Base-by-base conservation (phyloP, 2,888 invertebrate genomes). In the Portevinia maculata region DNA sequence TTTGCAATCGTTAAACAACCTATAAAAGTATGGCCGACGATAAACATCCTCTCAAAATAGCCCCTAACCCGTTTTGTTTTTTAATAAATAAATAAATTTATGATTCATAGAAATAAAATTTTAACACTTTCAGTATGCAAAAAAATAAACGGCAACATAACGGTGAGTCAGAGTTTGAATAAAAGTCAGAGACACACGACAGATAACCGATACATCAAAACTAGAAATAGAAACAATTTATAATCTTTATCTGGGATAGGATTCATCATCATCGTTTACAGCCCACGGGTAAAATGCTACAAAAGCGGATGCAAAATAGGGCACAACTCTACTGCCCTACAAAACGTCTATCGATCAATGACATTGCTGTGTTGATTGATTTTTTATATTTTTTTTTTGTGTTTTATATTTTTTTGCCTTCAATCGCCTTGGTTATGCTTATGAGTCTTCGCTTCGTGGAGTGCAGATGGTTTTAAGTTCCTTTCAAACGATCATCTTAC, bases 341-440 rank as follows among this genome's bases (percentile, higher is more conserved):
- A 83, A 83, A 79, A 41, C 67, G 57, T 41, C 71, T 55, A 83
- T 83, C 83, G 83, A 83, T 83, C 76, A 83, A 71, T 83, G 83
- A 83, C 83, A 76, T 76, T 65, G 75, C 13, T n/a, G 9, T 13
- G 19, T 67, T 83, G 76, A 83, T 76, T 76, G 76, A 76, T 73
- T 81, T 75, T 34, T 50, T 13, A 50, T 11, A 8, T 24, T 32
- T 53, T 24, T 69, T 55, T 13, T 32, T 46, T n/a, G 11, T 15
- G 0, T 17, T 8, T 15, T 48, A 11, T 30, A 5, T 19, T 34
- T 30, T 62, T 39, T 41, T 69, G 2, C 9, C 13, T 34, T 60
- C n/a, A 34, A 32, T 13, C 39, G 37, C 50, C 44, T 64, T 69
- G 37, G 39, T 24, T 60, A n/a, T n/a, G n/a, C n/a, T 30, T 24